Base-by-base conservation (phyloP, 2,113 vertebrate species). In the Glaucidium brasilianum region DNA sequence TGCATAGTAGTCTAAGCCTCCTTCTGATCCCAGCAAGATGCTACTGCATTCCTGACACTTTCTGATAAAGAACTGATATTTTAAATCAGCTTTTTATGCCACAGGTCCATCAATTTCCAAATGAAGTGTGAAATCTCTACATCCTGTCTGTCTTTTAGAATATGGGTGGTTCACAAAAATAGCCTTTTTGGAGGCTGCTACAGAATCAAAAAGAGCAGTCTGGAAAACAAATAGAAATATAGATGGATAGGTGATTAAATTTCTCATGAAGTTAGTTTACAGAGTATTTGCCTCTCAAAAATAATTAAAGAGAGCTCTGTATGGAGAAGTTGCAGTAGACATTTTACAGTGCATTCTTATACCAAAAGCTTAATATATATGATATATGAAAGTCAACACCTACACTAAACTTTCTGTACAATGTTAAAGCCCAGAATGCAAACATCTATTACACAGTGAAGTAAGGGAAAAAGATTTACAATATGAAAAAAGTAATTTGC, bases 311-410 rank as follows among this genome's bases (percentile, higher is more conserved):
- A 45, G 23, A 73, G 5, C 29, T 75, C 29, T 64, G 26, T 12
- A 41, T 72, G 22, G 35, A 67, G 32, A 43, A 29, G 15, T 72
- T 76, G 35, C 32, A 66, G 60, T 26, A 82, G 35, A 68, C 63
- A 88, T 92, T 96, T 89, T 81, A 86, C 67, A 90, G 94, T 88
- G 86, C 72, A 95, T 97, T 95, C 92, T 98, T 98, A 96, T 97
- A 97, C 97, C 94, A 96, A 97, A 98, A 98, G 92, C 72, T 95
- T 98, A 98, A 98, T 98, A 97, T 96, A 97, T 94, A 95, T 97
- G 89, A 98, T 98, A 98, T 98, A 93, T 98, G 98, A 98, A 98
- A 98, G 97, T 98, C 97, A 98, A 97, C 92, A 97, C 93, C 85
- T 82, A 87, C 63, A 62, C 91, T 99, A 98, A 98, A 98, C 97